Evolutionary conservation across 1,140 invertebrate species (phyloP), one percentile per base, ranked within the genome.

Genomic region (Bombus confusus): DNA sequence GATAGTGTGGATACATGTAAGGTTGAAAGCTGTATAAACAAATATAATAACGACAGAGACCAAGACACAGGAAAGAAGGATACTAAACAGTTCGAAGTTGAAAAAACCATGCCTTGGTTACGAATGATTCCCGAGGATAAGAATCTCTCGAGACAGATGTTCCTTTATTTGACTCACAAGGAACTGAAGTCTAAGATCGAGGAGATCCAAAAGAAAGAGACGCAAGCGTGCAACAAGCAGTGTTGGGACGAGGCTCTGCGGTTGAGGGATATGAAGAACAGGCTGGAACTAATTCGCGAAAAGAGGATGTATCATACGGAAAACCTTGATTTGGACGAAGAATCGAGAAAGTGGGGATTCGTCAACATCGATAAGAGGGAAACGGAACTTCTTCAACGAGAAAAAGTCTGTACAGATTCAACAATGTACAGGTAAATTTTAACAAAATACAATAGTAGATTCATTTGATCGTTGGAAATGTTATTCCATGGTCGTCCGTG

Each of bases 191-290:
- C n/a, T 4, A 86, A 93, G 59, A 94, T 95, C 74, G 73, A 91
- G 13, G 93, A 95, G 85, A 81, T 95, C 4, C 81, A 79, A 2
- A 92, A 83, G n/a, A 81, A 93, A 34, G 94, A 95, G n/a, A 31
- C 83, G 43, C 89, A 92, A 15, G 94, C 92, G 6, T 92, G 91
- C 64, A 89, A 82, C 3, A 92, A 90, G 31, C 92, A 93, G 1
- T 88, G 73, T 34, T 95, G 93, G 93, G 90, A 92, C 31, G 94
- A 95, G 10, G 93, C 93, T 1, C 52, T 95, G 10, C 90, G 94
- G 57, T 64, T 95, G 0, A 87, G 93, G n/a, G 93, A 94, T 62
- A 95, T 95, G 94, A 91, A 86, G 66, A 94, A 94, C 83, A 87
- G 87, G 28, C 47, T 95, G 41, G 93, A 91, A 74, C 80, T 95